phyloP scores from a whole-genome alignment of 2,797 vertebrate species.

The Gymnothorax reevesii region DNA sequence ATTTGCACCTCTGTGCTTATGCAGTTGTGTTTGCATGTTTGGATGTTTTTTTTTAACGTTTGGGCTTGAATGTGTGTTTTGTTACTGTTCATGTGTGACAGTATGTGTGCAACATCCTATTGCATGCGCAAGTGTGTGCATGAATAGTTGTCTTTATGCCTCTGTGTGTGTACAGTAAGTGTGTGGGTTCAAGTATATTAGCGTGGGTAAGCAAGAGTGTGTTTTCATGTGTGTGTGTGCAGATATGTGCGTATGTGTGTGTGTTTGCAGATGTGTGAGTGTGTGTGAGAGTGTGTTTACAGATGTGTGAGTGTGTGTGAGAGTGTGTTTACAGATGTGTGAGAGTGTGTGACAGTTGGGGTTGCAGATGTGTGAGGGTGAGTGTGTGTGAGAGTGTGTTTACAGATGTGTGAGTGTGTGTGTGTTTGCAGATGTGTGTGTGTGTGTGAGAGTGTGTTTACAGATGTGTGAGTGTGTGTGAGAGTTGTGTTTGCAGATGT shows the following conservation, averaged over 20 bases:
- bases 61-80: conserved; percentile 33
- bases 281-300: not conserved
- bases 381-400: conserved; percentile 3
- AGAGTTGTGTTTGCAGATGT: too few relatives aligned
- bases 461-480: conserved; percentile 19
- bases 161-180: conserved; percentile 19
- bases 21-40: not conserved
- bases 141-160: conserved; percentile 13
- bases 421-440: conserved; percentile 13
- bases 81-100: conserved; percentile 39
- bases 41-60: conserved; percentile 42
- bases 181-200: not conserved
- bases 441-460: conserved; percentile 3
- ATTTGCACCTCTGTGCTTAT: not conserved
- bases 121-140: conserved; percentile 13
- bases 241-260: conserved; percentile 20
- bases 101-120: conserved; percentile 36
- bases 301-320: conserved; percentile 15
- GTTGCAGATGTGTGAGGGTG: conserved; percentile 9
- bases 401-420: too few relatives aligned
- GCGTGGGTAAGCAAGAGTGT: not conserved
- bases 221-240: conserved; percentile 14
- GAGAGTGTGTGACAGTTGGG: conserved; percentile 27
- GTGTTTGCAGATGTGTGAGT: conserved; percentile 26
- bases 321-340: conserved; percentile 31